Evolutionary conservation across 2,797 vertebrate genomes (phyloP), one percentile per base, ranked within the genome.

Genomic region (Molothrus ater): DNA sequence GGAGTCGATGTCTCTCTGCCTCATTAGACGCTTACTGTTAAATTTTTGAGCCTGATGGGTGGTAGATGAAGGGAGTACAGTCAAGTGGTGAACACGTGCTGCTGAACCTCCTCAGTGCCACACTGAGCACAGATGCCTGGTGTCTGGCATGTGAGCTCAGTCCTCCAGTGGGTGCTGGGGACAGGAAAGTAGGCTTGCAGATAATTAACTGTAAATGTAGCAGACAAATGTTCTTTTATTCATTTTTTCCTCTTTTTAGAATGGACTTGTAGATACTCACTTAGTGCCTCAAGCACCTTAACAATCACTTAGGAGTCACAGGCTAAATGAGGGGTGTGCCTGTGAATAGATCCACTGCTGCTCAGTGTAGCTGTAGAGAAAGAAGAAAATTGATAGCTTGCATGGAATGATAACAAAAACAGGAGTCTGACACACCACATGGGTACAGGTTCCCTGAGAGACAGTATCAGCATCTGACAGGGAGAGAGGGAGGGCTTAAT

Each of bases 171-270:
- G 64, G 53, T 71, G 74, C 80, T 89, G 69, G 29, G 28, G 36
- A 87, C n/a, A 79, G 31, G 32, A 76, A 89, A 64, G 73, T 16
- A 86, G 73, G 54, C 29, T 70, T 84, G 57, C 32, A 65, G 80
- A 64, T 92, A 92, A 93, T 88, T 91, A 92, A 63, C 53, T 88
- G 73, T 51, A 92, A 80, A 60, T 0, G 1, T 59, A 92, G 51
- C 34, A 91, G 59, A 81, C 21, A 71, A 73, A 74, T 88, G 60
- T 90, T 93, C 57, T 76, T 80, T 93, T 92, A 88, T 94, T 88
- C 9, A 65, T 93, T 70, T 96, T 83, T 86, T 86, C 1, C 50
- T 81, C 73, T 88, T 94, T 88, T 92, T 88, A 90, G 74, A 66
- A 72, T 56, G 68, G 80, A 85, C 68, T 87, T 93, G 48, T 86